Evolutionary conservation across 2,113 vertebrate genomes (phyloP).

Genomic region (Empidonax traillii): DNA sequence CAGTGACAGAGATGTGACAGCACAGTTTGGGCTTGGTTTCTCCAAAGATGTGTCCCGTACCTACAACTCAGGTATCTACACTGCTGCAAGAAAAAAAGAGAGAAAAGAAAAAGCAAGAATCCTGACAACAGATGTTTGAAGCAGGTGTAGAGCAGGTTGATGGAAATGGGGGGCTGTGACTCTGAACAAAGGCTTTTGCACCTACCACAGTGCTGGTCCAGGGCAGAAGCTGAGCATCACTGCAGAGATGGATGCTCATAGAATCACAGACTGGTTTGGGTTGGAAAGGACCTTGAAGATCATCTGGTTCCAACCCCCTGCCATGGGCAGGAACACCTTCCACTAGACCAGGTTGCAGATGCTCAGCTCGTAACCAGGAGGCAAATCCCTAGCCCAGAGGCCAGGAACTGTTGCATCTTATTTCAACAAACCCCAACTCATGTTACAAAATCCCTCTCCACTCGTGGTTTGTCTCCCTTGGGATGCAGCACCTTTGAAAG

Average conservation of each 20-base stretch:
- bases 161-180: neutral
- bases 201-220: rapidly evolving
- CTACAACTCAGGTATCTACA: neutral
- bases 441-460: neutral
- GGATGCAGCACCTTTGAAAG: neutral
- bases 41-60: neutral
- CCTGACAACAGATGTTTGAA: neutral
- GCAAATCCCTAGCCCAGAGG: neutral
- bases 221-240: neutral
- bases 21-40: neutral
- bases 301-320: neutral
- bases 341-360: neutral
- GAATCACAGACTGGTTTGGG: neutral
- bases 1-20: neutral
- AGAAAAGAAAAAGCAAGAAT: neutral
- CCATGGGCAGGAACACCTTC: neutral
- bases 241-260: neutral
- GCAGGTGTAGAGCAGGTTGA: neutral
- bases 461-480: neutral
- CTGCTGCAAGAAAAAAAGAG: neutral
- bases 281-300: neutral
- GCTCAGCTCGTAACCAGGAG: neutral
- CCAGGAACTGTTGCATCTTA: neutral
- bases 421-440: neutral
- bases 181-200: neutral